These are phyloP conservation scores for Lithosia quadra DNA, from an alignment of 2,888 invertebrate genomes.

Conservation along the genomic window DNA sequence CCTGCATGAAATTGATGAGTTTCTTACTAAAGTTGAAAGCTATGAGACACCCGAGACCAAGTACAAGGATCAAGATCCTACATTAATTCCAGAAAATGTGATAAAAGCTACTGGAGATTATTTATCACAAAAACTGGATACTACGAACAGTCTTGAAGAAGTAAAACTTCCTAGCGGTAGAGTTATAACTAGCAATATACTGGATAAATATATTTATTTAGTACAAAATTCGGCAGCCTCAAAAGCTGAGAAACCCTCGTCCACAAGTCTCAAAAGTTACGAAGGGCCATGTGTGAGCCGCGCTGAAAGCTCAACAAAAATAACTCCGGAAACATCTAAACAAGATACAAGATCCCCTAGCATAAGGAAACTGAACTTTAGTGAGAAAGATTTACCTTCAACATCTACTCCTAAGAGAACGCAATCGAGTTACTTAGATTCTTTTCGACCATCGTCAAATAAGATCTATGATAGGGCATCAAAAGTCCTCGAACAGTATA, in stretches of 20 bases:
- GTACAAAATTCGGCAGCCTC: conserved; percentile 65
- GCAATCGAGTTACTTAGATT: conserved; percentile 59
- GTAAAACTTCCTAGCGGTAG: conserved; percentile 74
- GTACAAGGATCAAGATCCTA: conserved; percentile 57
- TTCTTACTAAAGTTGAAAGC: conserved; percentile 78
- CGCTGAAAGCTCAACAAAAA: conserved; percentile 46
- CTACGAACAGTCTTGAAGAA: conserved; percentile 61
- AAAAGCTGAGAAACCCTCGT: conserved; percentile 53
- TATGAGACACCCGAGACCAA: conserved; percentile 77
- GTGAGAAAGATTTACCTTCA: conserved; percentile 77
- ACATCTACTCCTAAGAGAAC: conserved; percentile 79
- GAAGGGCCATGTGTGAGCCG: conserved; percentile 43
- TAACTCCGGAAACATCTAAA: conserved; percentile 42
- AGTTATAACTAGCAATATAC: conserved; percentile 67
- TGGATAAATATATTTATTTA: conserved; percentile 83
- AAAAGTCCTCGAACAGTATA: conserved; percentile 80
- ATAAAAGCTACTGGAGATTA: conserved; percentile 80
- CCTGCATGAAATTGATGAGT: conserved; percentile 82
- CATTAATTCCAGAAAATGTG: conserved; percentile 70
- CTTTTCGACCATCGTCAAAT: conserved; percentile 77
- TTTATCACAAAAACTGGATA: conserved; percentile 71
- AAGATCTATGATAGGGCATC: conserved; percentile 80
- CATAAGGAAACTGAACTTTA: conserved; percentile 72
- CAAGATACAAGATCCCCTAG: conserved; percentile 64
- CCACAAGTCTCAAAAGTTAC: conserved; percentile 45